phyloP scores from a whole-genome alignment of 2,113 vertebrate genomes.

The Spea bombifrons region DNA sequence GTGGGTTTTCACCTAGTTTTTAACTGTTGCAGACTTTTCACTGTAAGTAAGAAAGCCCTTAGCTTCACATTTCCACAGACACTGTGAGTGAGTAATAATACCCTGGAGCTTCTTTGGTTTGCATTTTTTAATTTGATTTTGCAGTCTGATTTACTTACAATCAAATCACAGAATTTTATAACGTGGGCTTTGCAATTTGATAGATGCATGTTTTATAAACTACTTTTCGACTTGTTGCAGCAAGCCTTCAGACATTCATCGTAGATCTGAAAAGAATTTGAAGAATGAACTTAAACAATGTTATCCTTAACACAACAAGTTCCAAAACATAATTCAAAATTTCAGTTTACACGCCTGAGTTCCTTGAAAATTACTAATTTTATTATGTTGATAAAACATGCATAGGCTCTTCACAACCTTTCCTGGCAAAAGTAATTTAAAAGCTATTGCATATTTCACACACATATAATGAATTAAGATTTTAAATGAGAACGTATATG shows the following conservation, averaged over 20 bases:
- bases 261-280: slow-evolving; percentile 42
- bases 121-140: slow-evolving; percentile 15
- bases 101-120: neutral
- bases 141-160: neutral
- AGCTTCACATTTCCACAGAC: neutral
- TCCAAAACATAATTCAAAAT: slow-evolving; percentile 25
- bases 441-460: too few relatives aligned
- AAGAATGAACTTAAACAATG: slow-evolving; percentile 36
- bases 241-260: slow-evolving; percentile 39
- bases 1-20: too few relatives aligned
- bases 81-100: neutral
- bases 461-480: too few relatives aligned
- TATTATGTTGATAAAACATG: too few relatives aligned
- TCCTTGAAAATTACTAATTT: neutral
- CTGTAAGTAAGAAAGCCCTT: too few relatives aligned
- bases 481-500: too few relatives aligned
- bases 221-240: slow-evolving; percentile 30
- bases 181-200: neutral
- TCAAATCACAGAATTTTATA: slow-evolving; percentile 20
- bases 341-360: slow-evolving; percentile 1
- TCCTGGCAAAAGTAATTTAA: too few relatives aligned
- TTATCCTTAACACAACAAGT: slow-evolving; percentile 33
- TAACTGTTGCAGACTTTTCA: too few relatives aligned
- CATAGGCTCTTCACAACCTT: too few relatives aligned
- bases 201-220: slow-evolving; percentile 33